Base-by-base conservation (phyloP, 2,888 invertebrate genomes). In the Chrysolina americana region DNA sequence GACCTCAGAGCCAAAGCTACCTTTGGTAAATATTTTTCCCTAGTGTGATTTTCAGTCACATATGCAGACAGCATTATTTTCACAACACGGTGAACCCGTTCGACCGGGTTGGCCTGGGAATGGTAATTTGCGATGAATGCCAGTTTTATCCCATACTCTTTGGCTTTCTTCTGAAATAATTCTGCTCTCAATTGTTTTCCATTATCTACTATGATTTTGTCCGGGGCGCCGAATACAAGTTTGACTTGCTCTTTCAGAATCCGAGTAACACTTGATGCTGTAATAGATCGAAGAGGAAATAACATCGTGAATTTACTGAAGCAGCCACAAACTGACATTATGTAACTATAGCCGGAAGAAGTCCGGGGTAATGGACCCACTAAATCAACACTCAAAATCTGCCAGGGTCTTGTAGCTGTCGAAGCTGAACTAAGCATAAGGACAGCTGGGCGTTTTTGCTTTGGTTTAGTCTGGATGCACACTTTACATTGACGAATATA, bases 301-400 rank as follows among this genome's bases (percentile, higher is more conserved):
- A 73, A 64, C n/a, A 69, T n/a, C 5, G 28, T n/a, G 48, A 36
- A 73, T 17, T 73, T 70, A 17, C 63, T 63, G 36, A 73, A 28
- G 28, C 28, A 28, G 28, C 5, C 28, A 28, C 28, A 28, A 28
- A 28, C 28, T 28, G 28, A 28, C 28, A 28, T 28, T 28, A 28
- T 28, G 28, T 28, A 28, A 28, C 28, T 2, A 28, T 28, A 28
- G 28, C 28, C 28, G 28, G 28, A 28, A 28, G 28, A 28, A 28
- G 28, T 28, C 28, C 28, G 28, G 28, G 28, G 28, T 28, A 28
- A 44, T 9, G 75, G 72, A 23, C 75, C 75, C 6, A 76, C 74
- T 1, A 76, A 23, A 59, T 81, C 79, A 0, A 65, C 50, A 47
- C 75, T 75, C 11, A 81, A 21, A n/a, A 79, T 17, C 47, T 76